Conservation (phyloP, 2,888 invertebrate genomes). For the Drosophila siamana region DNA sequence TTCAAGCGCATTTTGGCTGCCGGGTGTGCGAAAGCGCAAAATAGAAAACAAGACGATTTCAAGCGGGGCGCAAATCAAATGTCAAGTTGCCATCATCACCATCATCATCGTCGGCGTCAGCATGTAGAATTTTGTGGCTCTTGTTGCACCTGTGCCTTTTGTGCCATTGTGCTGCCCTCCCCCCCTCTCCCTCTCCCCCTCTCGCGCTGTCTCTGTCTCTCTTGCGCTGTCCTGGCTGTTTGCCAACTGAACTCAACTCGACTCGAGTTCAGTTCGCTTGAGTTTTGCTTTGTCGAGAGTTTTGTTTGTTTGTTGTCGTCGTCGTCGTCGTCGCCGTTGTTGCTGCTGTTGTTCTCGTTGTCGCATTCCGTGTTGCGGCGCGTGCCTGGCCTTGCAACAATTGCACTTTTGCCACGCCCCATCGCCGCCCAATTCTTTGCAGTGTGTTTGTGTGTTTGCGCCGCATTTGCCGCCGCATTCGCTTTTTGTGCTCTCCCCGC, state of each 20-base stretch:
- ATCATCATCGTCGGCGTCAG: slow-evolving; percentile 9
- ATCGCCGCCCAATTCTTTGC: slow-evolving; percentile 30
- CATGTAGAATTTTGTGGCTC: slow-evolving; percentile 15
- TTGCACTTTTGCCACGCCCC: slow-evolving; percentile 64
- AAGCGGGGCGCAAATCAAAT: slow-evolving; percentile 35
- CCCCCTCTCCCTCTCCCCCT: slow-evolving; percentile 6
- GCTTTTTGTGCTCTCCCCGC: slow-evolving; percentile 29
- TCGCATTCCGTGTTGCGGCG: slow-evolving; percentile 33
- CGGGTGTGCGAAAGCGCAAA: not conserved
- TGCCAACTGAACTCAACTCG: slow-evolving; percentile 59
- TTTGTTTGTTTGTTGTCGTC: slow-evolving; percentile 44
- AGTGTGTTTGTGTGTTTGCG: not conserved
- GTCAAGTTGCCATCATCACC: slow-evolving; percentile 49
- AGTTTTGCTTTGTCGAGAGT: slow-evolving; percentile 61
- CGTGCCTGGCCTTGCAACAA: slow-evolving; percentile 59
- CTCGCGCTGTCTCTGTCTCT: not conserved
- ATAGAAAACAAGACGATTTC: not conserved
- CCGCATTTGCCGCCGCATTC: slow-evolving; percentile 50
- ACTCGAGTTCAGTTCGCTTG: slow-evolving; percentile 67
- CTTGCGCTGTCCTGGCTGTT: slow-evolving; percentile 55
- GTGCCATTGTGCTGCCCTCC: slow-evolving; percentile 37
- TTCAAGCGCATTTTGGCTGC: not conserved
- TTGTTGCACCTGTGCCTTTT: slow-evolving; percentile 47
- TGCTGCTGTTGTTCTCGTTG: slow-evolving; percentile 24
- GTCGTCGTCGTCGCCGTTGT: slow-evolving; percentile 13